A percentile compares a stretch with the other conserved stretches of the same genome.
These are phyloP conservation scores for Nothura maculosa DNA, from an alignment of 2,797 vertebrate genomes.

Conservation along the genomic window DNA sequence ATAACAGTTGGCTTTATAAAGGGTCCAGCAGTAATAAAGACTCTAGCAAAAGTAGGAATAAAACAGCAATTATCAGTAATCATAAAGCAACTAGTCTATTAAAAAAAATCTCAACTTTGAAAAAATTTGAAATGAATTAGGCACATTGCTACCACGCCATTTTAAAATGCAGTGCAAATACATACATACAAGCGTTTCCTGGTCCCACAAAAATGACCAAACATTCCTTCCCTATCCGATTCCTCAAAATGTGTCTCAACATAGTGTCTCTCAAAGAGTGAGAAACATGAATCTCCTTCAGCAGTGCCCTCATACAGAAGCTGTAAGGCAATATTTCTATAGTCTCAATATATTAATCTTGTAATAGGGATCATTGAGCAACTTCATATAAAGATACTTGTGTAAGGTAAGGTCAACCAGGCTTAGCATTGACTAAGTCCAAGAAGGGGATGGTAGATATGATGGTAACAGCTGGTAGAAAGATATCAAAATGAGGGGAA, in stretches of 20 bases:
- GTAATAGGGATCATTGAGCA: neutral
- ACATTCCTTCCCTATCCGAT: neutral
- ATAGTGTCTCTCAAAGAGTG: neutral
- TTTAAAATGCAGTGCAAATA: neutral
- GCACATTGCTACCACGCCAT: neutral
- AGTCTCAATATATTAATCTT: neutral
- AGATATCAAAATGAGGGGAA: neutral
- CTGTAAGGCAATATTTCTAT: neutral
- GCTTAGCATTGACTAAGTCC: neutral
- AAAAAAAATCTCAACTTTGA: neutral
- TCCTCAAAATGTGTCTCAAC: neutral
- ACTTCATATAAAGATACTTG: neutral
- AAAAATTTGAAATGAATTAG: neutral
- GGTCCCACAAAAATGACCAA: neutral
- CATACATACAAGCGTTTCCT: neutral
- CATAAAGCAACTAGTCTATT: constrained; percentile 1
- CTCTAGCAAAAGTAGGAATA: neutral
- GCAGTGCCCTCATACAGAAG: accelerated
- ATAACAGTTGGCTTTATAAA: neutral
- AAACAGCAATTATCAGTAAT: constrained; percentile 22
- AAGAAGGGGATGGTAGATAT: neutral
- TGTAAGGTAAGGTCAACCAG: neutral
- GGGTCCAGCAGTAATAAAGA: neutral
- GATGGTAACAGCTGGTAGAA: neutral
- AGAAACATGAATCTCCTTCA: neutral